Conservation (phyloP, 2,797 vertebrate species). For the Diplodus puntazzo region DNA sequence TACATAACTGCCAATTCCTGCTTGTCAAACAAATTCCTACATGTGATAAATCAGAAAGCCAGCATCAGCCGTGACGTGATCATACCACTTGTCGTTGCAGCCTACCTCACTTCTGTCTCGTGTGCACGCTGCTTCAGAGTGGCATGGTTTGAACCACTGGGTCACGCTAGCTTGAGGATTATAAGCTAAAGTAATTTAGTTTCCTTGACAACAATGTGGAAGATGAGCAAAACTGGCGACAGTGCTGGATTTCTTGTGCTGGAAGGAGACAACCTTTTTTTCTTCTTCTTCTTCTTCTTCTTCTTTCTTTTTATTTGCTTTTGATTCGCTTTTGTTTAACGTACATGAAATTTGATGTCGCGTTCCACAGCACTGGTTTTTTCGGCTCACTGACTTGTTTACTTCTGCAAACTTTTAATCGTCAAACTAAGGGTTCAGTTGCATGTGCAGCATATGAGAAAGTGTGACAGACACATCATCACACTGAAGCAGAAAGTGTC, state of each 20-base stretch:
- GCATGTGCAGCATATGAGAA: conserved; percentile 25
- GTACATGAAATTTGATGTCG: conserved; percentile 12
- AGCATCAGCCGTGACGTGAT: conserved; percentile 9
- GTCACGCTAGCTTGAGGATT: conserved; percentile 40
- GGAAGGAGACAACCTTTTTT: conserved; percentile 22
- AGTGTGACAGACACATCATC: conserved; percentile 42
- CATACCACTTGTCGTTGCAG: conserved; percentile 6
- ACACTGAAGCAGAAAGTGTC: conserved; percentile 31
- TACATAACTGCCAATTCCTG: conserved; percentile 22
- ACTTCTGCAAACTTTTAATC: conserved; percentile 53
- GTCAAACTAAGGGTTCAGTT: conserved; percentile 34
- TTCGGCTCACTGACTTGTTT: conserved; percentile 56
- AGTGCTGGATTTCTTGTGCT: conserved; percentile 35
- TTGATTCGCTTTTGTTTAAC: conserved; percentile 35
- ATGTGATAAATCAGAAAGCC: conserved; percentile 28
- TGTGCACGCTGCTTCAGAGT: conserved; percentile 32
- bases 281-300: background rate
- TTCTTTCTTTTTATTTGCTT: background rate
- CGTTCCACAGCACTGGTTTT: conserved; percentile 29
- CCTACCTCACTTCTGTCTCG: background rate
- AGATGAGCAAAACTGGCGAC: conserved; percentile 39
- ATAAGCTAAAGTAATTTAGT: conserved; percentile 48
- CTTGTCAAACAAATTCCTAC: conserved; percentile 20
- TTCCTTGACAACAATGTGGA: conserved; percentile 58
- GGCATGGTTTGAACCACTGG: conserved; percentile 40